A percentile compares a stretch with the other conserved stretches of the same genome.
Conservation (phyloP, 35 echinoderm and acorn worm genomes). For the Diadema setosum region DNA sequence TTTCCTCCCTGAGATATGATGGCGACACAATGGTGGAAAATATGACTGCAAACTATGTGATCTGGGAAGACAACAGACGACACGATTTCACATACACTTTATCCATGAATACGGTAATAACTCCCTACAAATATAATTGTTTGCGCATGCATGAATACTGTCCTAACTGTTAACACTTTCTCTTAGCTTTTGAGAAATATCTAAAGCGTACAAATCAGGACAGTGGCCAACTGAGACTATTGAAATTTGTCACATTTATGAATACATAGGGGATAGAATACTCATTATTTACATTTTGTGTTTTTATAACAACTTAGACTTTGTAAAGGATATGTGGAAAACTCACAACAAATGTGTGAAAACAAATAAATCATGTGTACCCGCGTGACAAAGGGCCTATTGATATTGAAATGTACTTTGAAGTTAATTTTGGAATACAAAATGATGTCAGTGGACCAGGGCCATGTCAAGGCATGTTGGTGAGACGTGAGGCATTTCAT, state of each 20-base stretch:
- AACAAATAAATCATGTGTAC: too few relatives aligned
- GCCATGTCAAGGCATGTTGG: too few relatives aligned
- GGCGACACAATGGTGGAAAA: slow-evolving; percentile 14
- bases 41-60: slow-evolving; percentile 28
- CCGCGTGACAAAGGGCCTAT: too few relatives aligned
- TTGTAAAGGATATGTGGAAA: too few relatives aligned
- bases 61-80: slow-evolving; percentile 56
- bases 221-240: neutral
- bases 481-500: too few relatives aligned
- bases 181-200: neutral
- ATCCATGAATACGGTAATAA: slow-evolving; percentile 33
- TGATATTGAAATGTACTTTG: too few relatives aligned
- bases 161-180: neutral
- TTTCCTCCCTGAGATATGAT: slow-evolving; percentile 52
- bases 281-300: too few relatives aligned
- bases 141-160: neutral
- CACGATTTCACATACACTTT: slow-evolving; percentile 60
- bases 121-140: neutral
- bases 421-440: too few relatives aligned
- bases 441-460: too few relatives aligned
- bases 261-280: too few relatives aligned
- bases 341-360: too few relatives aligned
- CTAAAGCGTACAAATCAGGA: neutral
- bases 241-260: neutral
- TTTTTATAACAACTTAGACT: too few relatives aligned